These are phyloP conservation scores for Bombus picipes DNA, from an alignment of 1,140 invertebrate genomes.

Conservation along the genomic window DNA sequence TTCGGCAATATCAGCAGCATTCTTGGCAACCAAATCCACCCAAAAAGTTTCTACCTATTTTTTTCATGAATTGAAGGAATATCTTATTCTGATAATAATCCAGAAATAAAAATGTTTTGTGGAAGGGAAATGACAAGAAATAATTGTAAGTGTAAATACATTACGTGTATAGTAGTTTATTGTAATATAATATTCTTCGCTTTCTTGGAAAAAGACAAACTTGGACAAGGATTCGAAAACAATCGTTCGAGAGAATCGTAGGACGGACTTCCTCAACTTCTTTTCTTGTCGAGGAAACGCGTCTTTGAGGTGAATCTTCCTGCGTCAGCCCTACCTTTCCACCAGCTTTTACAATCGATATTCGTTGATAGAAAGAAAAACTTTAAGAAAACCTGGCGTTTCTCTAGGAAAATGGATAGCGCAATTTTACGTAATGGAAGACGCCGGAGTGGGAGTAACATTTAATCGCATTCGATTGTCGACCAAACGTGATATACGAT, in stretches of 20 bases:
- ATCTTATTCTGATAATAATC: too few relatives aligned
- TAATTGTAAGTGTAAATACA: too few relatives aligned
- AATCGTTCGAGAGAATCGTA: background rate
- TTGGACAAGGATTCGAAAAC: background rate
- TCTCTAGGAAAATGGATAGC: slow-evolving; percentile 43
- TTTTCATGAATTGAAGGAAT: too few relatives aligned
- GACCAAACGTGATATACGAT: slow-evolving; percentile 29
- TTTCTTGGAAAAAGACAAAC: background rate
- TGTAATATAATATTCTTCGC: background rate
- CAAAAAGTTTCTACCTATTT: too few relatives aligned
- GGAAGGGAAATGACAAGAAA: too few relatives aligned
- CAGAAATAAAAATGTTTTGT: too few relatives aligned
- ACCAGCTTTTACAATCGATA: background rate
- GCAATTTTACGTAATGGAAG: slow-evolving; percentile 57
- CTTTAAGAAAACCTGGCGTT: slow-evolving; percentile 47
- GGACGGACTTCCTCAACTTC: background rate
- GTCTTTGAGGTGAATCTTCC: background rate
- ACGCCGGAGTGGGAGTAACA: slow-evolving; percentile 12
- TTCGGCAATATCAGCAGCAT: too few relatives aligned
- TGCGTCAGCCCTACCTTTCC: too few relatives aligned
- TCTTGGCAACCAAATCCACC: too few relatives aligned
- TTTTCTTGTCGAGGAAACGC: too few relatives aligned
- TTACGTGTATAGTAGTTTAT: too few relatives aligned
- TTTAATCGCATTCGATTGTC: slow-evolving; percentile 38
- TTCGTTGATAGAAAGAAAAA: slow-evolving; percentile 59